A percentile compares a stretch with the other conserved stretches of the same genome.
Conservation (phyloP, 2,113 vertebrate species). For the Coregonus clupeaformis region DNA sequence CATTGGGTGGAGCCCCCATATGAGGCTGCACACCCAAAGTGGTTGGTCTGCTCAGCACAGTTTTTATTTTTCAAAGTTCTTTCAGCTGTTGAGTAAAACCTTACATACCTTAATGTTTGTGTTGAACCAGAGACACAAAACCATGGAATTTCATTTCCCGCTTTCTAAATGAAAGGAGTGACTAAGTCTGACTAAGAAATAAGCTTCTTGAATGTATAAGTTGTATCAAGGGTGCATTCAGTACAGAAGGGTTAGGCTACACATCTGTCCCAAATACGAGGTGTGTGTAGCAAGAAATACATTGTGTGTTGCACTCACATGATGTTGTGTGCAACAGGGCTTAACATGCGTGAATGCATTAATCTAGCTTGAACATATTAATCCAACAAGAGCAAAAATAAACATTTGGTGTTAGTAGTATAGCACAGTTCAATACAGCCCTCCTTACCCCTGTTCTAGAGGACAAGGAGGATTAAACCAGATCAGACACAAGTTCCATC, state of each 20-base stretch:
- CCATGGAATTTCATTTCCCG: conserved; percentile 36
- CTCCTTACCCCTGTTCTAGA: neutral
- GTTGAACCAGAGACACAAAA: conserved; percentile 16
- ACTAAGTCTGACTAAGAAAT: neutral
- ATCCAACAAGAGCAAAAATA: neutral
- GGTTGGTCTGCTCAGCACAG: neutral
- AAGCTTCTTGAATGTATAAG: neutral
- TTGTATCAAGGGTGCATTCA: neutral
- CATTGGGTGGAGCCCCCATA: neutral
- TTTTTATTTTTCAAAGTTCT: neutral
- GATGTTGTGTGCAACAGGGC: neutral
- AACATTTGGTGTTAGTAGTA: neutral
- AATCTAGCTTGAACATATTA: neutral
- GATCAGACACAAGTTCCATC: neutral
- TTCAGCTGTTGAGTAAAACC: conserved; percentile 9
- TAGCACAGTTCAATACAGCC: too few relatives aligned
- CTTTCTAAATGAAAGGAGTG: conserved; percentile 14
- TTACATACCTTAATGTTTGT: conserved; percentile 20
- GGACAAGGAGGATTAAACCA: neutral
- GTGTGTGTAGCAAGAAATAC: neutral
- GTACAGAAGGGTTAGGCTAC: neutral
- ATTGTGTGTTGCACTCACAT: too few relatives aligned
- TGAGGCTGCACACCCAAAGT: neutral
- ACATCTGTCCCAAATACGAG: neutral
- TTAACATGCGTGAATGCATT: neutral